Conservation (phyloP, 2,797 vertebrate genomes). For the Hippopotamyrus pictus region DNA sequence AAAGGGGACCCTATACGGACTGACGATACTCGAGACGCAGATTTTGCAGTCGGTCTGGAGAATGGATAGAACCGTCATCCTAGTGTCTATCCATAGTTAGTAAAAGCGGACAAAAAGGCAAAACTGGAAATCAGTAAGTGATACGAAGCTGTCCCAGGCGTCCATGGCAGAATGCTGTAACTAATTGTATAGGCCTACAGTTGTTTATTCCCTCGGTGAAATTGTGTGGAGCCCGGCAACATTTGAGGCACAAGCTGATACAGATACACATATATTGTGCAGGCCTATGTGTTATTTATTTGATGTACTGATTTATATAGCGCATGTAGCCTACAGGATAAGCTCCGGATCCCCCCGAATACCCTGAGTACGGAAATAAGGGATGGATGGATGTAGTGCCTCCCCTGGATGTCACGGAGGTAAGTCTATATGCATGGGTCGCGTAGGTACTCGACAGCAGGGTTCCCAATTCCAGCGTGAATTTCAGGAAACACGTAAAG, state of each 20-base stretch:
- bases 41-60: too few species aligned
- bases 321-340: not conserved
- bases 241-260: not conserved
- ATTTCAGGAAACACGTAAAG: not conserved
- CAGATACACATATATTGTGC: not conserved
- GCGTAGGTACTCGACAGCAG: not conserved
- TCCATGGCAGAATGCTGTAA: slow-evolving; percentile 54
- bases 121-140: slow-evolving; percentile 55
- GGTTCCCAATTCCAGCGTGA: not conserved
- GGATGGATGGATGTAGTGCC: not conserved
- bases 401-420: not conserved
- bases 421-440: not conserved
- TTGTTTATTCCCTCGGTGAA: not conserved
- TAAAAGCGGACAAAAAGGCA: slow-evolving; percentile 35
- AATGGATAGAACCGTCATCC: not conserved
- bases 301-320: not conserved
- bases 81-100: not conserved
- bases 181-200: slow-evolving; percentile 41
- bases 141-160: slow-evolving; percentile 46
- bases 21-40: not conserved
- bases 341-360: not conserved
- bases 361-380: not conserved
- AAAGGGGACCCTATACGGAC: not conserved
- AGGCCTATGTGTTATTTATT: not conserved
- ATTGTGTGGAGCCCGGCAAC: not conserved